Evolutionary conservation across 2,113 vertebrate species (phyloP).

Genomic region (Elgaria multicarinata): DNA sequence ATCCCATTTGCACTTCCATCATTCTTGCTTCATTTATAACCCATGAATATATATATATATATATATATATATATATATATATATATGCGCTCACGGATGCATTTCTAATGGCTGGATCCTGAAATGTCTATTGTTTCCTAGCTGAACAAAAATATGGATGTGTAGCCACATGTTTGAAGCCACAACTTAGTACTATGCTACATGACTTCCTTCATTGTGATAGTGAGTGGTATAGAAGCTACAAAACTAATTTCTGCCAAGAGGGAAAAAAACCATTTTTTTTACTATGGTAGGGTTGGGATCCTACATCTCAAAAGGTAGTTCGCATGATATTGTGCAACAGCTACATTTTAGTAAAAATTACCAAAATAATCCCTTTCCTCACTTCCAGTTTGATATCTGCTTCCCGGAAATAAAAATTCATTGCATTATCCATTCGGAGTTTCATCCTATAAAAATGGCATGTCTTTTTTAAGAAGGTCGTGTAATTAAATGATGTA

Average conservation of each 20-base stretch:
- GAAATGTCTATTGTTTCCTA: background rate
- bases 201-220: background rate
- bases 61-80: background rate
- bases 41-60: background rate
- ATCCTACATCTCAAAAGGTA: background rate
- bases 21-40: background rate
- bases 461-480: conserved; percentile 44
- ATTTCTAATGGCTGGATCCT: background rate
- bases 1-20: background rate
- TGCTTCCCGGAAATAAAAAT: conserved; percentile 23
- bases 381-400: conserved; percentile 10
- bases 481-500: conserved; percentile 63
- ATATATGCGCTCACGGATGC: background rate
- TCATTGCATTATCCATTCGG: conserved; percentile 27
- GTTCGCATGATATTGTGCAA: background rate
- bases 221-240: background rate
- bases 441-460: background rate
- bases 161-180: background rate
- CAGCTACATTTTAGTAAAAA: background rate
- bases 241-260: background rate
- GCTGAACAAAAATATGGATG: background rate
- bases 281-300: background rate
- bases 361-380: background rate
- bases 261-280: background rate
- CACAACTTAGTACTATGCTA: background rate